Evolutionary conservation across 2,888 invertebrate genomes (phyloP).

Genomic region (Dastarcus helophoroides): DNA sequence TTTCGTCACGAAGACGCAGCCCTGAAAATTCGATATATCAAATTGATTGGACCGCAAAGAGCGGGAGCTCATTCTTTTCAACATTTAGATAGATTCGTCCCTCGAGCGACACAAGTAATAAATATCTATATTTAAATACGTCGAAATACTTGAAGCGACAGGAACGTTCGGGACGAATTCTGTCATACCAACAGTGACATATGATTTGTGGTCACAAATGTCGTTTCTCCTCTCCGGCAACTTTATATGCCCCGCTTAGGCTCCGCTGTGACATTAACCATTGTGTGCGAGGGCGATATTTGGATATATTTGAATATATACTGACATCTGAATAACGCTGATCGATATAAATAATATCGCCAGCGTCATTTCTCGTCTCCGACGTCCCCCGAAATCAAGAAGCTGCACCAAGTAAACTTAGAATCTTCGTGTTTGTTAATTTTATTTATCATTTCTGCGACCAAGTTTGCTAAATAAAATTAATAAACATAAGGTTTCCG

Average conservation of each 20-base stretch:
- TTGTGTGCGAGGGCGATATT: constrained; percentile 7
- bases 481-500: too few species aligned
- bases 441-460: too few species aligned
- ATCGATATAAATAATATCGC: not conserved
- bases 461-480: too few species aligned
- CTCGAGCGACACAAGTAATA: constrained; percentile 13
- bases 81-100: constrained; percentile 1
- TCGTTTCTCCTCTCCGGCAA: constrained; percentile 17
- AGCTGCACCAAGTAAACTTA: too few species aligned
- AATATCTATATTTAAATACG: constrained; percentile 25
- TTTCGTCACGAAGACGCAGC: too few species aligned
- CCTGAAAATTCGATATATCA: too few species aligned
- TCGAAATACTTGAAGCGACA: constrained; percentile 24
- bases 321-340: constrained; percentile 1
- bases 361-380: too few species aligned
- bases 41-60: too few species aligned
- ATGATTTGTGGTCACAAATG: constrained; percentile 33
- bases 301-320: constrained; percentile 1
- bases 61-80: too few species aligned
- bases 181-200: constrained; percentile 30
- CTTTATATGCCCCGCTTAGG: constrained; percentile 10
- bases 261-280: constrained; percentile 13
- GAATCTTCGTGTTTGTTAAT: too few species aligned
- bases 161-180: constrained; percentile 26
- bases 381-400: too few species aligned